Percentiles rank a stretch among this genome's conserved stretches.
Evolutionary conservation across 2,113 vertebrate species (phyloP).

Genomic region (Xiphias gladius): DNA sequence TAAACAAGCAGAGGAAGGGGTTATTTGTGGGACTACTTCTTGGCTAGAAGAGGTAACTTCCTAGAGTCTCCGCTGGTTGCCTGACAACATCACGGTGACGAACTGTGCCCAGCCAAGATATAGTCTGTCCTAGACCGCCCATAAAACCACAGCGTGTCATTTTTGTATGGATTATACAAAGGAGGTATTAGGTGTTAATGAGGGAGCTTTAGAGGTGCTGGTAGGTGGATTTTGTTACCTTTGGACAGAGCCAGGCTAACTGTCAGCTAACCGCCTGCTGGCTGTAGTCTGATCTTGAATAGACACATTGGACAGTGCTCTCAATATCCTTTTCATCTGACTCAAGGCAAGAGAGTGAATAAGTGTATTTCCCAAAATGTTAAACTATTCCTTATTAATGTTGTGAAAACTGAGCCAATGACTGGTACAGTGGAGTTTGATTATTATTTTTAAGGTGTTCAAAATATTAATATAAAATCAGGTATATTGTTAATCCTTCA

Average conservation of each 20-base stretch:
- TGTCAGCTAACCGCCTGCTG: background rate
- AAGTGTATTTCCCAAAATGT: conserved; percentile 13
- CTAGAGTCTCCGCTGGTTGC: background rate
- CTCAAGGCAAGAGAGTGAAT: background rate
- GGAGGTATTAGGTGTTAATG: background rate
- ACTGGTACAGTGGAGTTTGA: background rate
- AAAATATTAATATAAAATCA: no score
- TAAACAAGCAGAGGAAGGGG: background rate
- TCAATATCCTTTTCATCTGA: background rate
- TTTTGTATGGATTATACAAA: background rate
- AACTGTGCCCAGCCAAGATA: background rate
- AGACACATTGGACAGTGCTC: no score
- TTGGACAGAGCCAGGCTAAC: background rate
- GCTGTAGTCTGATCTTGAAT: background rate
- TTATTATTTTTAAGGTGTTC: no score
- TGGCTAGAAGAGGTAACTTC: background rate
- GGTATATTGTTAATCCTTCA: no score
- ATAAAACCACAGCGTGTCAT: background rate
- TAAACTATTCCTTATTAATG: background rate
- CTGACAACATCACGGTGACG: background rate
- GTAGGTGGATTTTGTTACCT: background rate
- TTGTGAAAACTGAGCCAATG: background rate
- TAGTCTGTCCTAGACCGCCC: background rate
- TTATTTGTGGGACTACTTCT: background rate
- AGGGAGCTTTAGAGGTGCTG: background rate